A percentile compares a stretch with the other conserved stretches of the same genome.
These are phyloP conservation scores for Conomelus anceps DNA, from an alignment of 2,888 invertebrate genomes.

Conservation along the genomic window DNA sequence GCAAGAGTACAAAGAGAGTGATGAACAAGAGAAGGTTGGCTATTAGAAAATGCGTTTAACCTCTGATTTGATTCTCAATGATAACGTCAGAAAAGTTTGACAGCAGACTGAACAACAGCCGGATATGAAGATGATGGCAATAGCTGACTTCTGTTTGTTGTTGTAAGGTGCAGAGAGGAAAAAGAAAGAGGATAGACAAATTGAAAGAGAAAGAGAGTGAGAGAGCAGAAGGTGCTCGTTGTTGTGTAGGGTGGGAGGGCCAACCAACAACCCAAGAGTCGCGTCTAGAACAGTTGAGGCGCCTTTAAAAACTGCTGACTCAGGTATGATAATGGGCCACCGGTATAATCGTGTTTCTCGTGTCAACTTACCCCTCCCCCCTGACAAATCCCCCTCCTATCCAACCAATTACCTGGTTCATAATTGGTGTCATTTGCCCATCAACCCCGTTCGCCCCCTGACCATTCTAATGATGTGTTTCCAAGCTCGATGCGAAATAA, in stretches of 20 bases:
- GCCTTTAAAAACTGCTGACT: background rate
- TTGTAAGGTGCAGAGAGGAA: too few species aligned
- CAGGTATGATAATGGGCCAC: background rate
- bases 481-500: background rate
- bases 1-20: background rate
- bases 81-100: background rate
- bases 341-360: background rate
- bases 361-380: background rate
- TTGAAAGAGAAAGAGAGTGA: background rate
- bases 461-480: background rate
- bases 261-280: background rate
- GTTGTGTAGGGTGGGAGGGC: background rate
- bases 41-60: background rate
- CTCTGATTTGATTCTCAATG: background rate
- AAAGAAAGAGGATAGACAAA: background rate
- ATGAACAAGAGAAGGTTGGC: background rate
- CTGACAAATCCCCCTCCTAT: background rate
- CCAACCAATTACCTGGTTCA: background rate
- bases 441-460: background rate
- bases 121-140: background rate
- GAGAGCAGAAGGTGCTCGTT: background rate
- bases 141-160: background rate
- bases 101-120: background rate
- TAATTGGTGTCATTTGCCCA: background rate
- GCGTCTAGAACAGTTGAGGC: background rate